phyloP scores from a whole-genome alignment of 2,888 invertebrate genomes.

The Endotricha flammealis region DNA sequence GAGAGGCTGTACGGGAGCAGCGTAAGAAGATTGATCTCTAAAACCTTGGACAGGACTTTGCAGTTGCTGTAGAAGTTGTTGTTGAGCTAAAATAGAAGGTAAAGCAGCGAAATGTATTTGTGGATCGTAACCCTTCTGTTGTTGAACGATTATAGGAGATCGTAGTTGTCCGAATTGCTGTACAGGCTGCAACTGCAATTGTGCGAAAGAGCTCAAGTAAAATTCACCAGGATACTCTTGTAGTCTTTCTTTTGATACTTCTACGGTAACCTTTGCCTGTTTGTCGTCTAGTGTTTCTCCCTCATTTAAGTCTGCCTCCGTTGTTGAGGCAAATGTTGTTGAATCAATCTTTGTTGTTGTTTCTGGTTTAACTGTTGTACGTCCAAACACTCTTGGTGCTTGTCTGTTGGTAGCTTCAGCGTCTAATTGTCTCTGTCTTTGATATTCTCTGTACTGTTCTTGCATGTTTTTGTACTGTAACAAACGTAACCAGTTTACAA shows the following conservation, averaged over 20 bases:
- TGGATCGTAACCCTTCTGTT: conserved; percentile 52
- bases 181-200: conserved; percentile 53
- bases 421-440: conserved; percentile 53
- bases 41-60: conserved; percentile 35
- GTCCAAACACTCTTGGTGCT: conserved; percentile 48
- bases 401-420: conserved; percentile 37
- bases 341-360: conserved; percentile 25
- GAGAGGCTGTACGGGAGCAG: conserved; percentile 20
- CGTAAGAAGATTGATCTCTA: conserved; percentile 27
- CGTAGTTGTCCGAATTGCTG: conserved; percentile 44
- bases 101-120: conserved; percentile 58
- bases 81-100: conserved; percentile 58
- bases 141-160: conserved; percentile 45
- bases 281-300: conserved; percentile 43
- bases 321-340: conserved; percentile 38
- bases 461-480: conserved; percentile 56
- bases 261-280: conserved; percentile 48
- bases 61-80: conserved; percentile 38
- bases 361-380: conserved; percentile 33
- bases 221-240: conserved; percentile 64
- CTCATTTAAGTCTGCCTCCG: conserved; percentile 47
- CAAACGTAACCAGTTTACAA: conserved; percentile 10
- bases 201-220: conserved; percentile 55
- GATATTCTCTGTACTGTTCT: conserved; percentile 51
- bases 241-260: conserved; percentile 59